Percentiles rank a stretch among this genome's conserved stretches.
These are phyloP conservation scores for Campoletis sonorensis DNA, from an alignment of 1,140 invertebrate species.

Conservation along the genomic window DNA sequence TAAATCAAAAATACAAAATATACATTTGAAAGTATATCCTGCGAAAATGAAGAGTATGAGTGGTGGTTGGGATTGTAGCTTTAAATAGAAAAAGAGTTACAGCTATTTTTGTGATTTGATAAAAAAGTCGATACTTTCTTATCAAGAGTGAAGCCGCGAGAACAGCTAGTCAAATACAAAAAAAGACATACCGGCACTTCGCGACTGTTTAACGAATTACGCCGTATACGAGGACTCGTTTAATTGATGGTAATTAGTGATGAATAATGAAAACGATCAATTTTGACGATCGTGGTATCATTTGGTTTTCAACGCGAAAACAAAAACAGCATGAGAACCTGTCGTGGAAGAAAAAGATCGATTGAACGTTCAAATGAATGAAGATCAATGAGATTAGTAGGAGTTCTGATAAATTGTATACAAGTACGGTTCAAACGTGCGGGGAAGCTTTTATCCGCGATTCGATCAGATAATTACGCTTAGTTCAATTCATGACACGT, in stretches of 20 bases:
- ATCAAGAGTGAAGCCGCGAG: too few species aligned
- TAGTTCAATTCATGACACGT: background rate
- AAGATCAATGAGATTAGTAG: background rate
- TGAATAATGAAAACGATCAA: too few species aligned
- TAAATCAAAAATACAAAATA: too few species aligned
- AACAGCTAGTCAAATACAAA: too few species aligned
- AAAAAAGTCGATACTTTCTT: too few species aligned
- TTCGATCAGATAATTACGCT: conserved; percentile 27
- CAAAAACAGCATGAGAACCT: background rate
- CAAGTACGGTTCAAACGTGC: background rate
- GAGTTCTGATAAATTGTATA: background rate
- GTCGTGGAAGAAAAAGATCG: background rate
- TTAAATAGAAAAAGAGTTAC: too few species aligned
- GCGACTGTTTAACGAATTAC: conserved; percentile 29
- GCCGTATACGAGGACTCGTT: background rate
- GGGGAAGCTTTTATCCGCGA: background rate
- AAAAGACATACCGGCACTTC: conserved; percentile 18
- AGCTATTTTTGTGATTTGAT: too few species aligned
- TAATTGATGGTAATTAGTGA: conserved; percentile 28
- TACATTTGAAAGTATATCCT: too few species aligned
- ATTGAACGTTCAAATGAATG: background rate
- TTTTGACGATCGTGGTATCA: background rate
- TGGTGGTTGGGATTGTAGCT: too few species aligned
- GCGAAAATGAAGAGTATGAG: too few species aligned
- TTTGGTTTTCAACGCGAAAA: background rate